Conservation (phyloP, 2,113 vertebrate species). For the Indicator maculatus region DNA sequence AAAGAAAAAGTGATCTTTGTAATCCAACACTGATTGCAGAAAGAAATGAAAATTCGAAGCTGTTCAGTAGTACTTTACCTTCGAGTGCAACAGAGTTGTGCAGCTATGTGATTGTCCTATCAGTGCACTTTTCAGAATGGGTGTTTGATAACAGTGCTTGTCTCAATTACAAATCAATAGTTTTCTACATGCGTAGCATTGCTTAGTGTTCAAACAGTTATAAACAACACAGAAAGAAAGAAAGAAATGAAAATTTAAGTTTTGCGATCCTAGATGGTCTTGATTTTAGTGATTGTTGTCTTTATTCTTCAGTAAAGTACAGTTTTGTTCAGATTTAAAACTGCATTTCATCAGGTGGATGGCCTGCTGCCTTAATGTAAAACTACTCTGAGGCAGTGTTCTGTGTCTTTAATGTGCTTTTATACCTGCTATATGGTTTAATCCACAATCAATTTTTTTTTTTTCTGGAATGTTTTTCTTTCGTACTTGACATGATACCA, state of each 20-base stretch:
- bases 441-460: not conserved
- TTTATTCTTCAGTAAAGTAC: not conserved
- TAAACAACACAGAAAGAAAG: not conserved
- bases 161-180: not conserved
- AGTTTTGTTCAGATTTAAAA: not conserved
- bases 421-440: not conserved
- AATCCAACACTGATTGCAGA: not conserved
- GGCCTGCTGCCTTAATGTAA: not conserved
- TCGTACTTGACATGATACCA: not conserved
- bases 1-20: not conserved
- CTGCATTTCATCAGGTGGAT: not conserved
- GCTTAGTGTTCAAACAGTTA: not conserved
- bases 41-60: not conserved
- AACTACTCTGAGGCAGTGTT: not conserved
- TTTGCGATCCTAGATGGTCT: not conserved
- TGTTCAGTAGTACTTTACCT: not conserved
- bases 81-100: not conserved
- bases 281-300: not conserved
- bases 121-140: not conserved
- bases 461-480: not conserved
- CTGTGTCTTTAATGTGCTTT: not conserved
- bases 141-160: not conserved
- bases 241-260: not conserved
- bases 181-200: not conserved
- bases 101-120: not conserved